Conservation (phyloP, 2,888 invertebrate genomes). For the Drosophila ezoana region DNA sequence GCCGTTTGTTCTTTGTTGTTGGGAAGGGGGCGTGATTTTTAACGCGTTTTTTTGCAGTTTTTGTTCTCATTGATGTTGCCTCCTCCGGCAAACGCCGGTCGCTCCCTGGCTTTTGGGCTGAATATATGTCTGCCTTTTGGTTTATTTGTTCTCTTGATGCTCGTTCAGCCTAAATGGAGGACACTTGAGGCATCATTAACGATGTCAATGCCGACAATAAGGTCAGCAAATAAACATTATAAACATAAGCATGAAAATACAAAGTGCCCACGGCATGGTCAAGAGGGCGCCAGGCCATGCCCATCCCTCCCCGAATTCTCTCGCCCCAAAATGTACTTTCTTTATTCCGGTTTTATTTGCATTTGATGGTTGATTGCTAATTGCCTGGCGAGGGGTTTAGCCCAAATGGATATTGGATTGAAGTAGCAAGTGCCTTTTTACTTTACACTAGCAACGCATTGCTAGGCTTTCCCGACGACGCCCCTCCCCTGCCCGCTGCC, state of each 20-base stretch:
- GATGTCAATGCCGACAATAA: constrained; percentile 75
- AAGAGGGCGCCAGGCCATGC: constrained; percentile 10
- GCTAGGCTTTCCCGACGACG: constrained; percentile 21
- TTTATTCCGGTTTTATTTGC: constrained; percentile 39
- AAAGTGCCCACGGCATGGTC: constrained; percentile 42
- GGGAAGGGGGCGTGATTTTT: constrained; percentile 54
- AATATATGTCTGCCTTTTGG: constrained; percentile 47
- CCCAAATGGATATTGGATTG: constrained; percentile 33
- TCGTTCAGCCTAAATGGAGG: constrained; percentile 71
- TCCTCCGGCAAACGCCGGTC: constrained; percentile 3
- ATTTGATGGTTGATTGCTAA: constrained; percentile 60
- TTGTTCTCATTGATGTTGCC: constrained; percentile 33
- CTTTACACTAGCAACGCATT: constrained; percentile 30
- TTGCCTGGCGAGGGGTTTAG: constrained; percentile 25
- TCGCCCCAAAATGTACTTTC: constrained; percentile 3
- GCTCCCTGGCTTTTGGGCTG: neutral
- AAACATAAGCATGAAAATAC: constrained; percentile 50
- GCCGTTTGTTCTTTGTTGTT: constrained; percentile 6
- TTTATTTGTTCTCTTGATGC: constrained; percentile 52
- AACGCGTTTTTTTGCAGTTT: constrained; percentile 42
- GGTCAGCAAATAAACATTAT: constrained; percentile 65
- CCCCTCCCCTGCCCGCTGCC: neutral
- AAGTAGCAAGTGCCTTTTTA: constrained; percentile 33
- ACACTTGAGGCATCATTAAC: constrained; percentile 78
- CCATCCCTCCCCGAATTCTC: too few relatives aligned